Base-by-base conservation (phyloP, 2,113 vertebrate genomes). In the Dromaius novaehollandiae region DNA sequence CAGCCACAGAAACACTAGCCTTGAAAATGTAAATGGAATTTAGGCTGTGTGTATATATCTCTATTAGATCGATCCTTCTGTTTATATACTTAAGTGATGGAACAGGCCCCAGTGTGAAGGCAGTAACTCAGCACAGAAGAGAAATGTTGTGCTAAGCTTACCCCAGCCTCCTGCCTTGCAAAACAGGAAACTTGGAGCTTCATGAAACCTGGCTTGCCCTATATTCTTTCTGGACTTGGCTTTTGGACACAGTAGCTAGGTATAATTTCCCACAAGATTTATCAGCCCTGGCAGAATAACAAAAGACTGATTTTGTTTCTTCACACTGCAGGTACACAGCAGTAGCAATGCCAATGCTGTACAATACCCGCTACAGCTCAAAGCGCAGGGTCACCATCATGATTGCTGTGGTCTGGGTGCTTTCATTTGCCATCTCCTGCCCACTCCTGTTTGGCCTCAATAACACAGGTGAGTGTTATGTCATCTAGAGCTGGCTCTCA, bases 291-390 rank as follows among this genome's bases (percentile, higher is more conserved):
- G 50, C 56, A 63, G 66, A 13, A 6, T 70, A 55, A 18, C 55
- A 6, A 15, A 4, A 21, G 19, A 1, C 56, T 34, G 68, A 48
- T 3, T 75, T 24, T 88, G 81, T 94, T 2, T 56, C 60, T 61
- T 44, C 34, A 3, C 4, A 0, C 74, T 8, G 7, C 98, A 99
- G 99, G 97, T 99, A 99, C 97, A 99, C 99, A 16, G 99, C 99
- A 1, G 99, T 99, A 90, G 99, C 99, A 19, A 99, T 99, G 99
- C 99, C 99, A 7, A 99, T 99, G 99, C 98, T 99, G 68, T 99
- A 99, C 86, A 99, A 99, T 78, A 99, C 99, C 3, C 99, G 99
- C 89, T 99, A 99, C 98, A 99, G 99, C 97, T 99, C 99, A 70
- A 99, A 98, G 96, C 99, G 99, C 96, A 97, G 99, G 38, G 99